Conservation (phyloP, 2,797 vertebrate genomes). For the Cyprinodon diabolis region DNA sequence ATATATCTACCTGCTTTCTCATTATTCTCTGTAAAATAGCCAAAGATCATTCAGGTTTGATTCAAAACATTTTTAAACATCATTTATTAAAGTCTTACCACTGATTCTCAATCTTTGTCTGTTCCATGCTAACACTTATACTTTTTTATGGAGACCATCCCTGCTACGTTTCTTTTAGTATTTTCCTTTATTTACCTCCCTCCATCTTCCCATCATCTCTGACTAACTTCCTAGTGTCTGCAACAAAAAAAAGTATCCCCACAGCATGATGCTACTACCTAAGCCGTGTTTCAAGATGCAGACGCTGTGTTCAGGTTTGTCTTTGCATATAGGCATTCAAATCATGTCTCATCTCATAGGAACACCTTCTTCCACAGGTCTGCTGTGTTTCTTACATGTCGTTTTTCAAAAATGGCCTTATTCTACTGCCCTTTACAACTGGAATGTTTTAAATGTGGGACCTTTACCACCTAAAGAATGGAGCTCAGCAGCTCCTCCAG, state of each 20-base stretch:
- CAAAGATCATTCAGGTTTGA: background rate
- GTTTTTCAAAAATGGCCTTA: too few species aligned
- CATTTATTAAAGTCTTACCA: background rate
- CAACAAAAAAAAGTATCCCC: background rate
- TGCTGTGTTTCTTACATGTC: too few species aligned
- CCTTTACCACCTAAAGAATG: background rate
- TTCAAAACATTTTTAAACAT: background rate
- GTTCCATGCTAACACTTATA: background rate
- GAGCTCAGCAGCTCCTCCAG: too few species aligned
- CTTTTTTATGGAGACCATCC: too few species aligned
- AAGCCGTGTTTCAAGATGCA: background rate
- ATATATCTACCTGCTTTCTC: background rate
- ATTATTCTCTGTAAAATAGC: background rate
- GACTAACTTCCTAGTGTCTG: background rate
- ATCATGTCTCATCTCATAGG: too few species aligned
- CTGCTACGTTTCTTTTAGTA: background rate
- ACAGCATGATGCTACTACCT: background rate
- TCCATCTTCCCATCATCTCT: background rate
- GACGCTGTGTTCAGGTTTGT: background rate
- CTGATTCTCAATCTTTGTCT: background rate
- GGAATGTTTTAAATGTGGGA: too few species aligned
- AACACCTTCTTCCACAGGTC: too few species aligned
- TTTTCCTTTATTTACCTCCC: background rate
- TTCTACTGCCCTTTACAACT: too few species aligned
- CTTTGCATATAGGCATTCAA: too few species aligned